Conservation (phyloP, 2,888 invertebrate species). For the Blastobasis lacticolella region DNA sequence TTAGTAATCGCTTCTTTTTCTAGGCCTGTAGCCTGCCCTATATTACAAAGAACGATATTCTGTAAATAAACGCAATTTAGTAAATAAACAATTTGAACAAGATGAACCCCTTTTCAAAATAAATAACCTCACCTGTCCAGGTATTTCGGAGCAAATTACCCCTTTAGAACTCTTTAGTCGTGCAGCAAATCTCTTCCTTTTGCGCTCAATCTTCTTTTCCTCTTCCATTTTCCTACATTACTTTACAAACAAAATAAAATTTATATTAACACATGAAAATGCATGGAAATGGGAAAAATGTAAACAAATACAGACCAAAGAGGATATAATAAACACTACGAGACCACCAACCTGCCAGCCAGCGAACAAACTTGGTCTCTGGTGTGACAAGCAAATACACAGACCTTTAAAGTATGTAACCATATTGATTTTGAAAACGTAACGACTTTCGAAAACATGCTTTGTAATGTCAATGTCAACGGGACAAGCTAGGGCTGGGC, state of each 20-base stretch:
- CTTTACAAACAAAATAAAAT: neutral
- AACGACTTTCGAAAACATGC: too few species aligned
- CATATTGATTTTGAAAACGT: too few species aligned
- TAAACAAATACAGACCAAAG: neutral
- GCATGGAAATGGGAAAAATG: neutral
- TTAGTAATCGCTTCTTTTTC: constrained; percentile 76
- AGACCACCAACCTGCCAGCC: too few species aligned
- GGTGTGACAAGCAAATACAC: too few species aligned
- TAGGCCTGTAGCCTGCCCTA: constrained; percentile 87
- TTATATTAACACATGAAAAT: neutral
- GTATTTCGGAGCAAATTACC: constrained; percentile 35
- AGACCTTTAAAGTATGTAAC: too few species aligned
- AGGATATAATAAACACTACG: too few species aligned
- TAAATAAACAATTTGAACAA: neutral
- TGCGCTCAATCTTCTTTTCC: constrained; percentile 44
- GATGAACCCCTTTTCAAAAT: neutral
- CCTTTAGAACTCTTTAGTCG: constrained; percentile 47
- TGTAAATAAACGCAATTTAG: constrained; percentile 43
- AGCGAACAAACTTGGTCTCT: too few species aligned
- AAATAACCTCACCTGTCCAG: constrained; percentile 38
- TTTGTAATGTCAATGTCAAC: too few species aligned
- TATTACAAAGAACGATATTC: constrained; percentile 88
- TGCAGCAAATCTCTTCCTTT: constrained; percentile 52
- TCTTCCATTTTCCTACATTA: constrained; percentile 31
- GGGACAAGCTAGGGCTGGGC: too few species aligned